These are phyloP conservation scores for Discoglossus pictus DNA, from an alignment of 2,797 vertebrate species.

Conservation along the genomic window DNA sequence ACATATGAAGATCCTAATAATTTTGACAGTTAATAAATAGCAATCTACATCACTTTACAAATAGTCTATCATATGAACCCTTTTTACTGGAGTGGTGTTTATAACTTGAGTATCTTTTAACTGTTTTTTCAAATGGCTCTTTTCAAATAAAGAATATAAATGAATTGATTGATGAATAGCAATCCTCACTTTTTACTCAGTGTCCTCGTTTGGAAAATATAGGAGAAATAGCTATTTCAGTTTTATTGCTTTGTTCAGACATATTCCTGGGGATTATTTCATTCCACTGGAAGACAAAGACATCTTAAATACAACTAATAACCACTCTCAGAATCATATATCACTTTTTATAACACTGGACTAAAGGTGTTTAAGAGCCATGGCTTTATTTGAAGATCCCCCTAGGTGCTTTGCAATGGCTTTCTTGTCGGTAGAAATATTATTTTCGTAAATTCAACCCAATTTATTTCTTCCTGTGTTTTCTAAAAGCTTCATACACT, in stretches of 20 bases:
- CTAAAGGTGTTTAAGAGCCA: conserved; percentile 4
- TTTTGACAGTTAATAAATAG: too few relatives aligned
- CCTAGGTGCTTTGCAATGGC: neutral
- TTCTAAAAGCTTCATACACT: conserved; percentile 14
- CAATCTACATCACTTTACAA: too few relatives aligned
- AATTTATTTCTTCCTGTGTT: conserved; percentile 15
- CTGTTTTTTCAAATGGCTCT: too few relatives aligned
- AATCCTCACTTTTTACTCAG: too few relatives aligned
- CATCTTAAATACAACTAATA: conserved; percentile 9
- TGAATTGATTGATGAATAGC: too few relatives aligned
- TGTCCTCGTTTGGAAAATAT: too few relatives aligned
- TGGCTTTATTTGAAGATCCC: conserved; percentile 19
- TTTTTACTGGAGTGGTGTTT: too few relatives aligned
- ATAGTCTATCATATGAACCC: too few relatives aligned
- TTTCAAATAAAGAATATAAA: too few relatives aligned
- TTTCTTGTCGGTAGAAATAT: conserved; percentile 16
- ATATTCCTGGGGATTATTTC: neutral
- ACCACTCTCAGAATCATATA: neutral
- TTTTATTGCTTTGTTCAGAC: conserved; percentile 5
- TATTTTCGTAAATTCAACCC: conserved; percentile 1
- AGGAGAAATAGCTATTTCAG: too few relatives aligned
- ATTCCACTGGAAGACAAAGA: neutral
- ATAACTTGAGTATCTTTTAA: too few relatives aligned
- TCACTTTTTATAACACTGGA: neutral
- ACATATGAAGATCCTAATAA: too few relatives aligned